Conservation (phyloP, 2,113 vertebrate genomes). For the Sceloporus tristichus region DNA sequence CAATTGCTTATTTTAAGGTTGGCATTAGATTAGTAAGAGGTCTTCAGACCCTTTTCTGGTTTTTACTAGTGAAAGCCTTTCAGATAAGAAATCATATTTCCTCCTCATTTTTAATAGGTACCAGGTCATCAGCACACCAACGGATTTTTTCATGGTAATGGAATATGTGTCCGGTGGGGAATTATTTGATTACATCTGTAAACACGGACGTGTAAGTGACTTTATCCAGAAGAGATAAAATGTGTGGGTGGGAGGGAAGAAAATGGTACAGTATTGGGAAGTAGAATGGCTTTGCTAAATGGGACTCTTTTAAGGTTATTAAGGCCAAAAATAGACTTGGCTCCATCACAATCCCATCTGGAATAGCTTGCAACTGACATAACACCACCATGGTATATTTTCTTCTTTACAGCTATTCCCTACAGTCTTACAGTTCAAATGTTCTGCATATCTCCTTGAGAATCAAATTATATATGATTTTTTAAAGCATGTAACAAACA, state of each 20-base stretch:
- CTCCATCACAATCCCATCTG: conserved; percentile 55
- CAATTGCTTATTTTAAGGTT: conserved; percentile 18
- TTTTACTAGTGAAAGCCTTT: neutral
- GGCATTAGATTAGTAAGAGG: neutral
- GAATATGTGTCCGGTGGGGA: conserved; percentile 98
- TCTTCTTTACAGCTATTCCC: neutral
- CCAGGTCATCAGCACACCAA: conserved; percentile 98
- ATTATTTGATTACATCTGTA: conserved; percentile 99
- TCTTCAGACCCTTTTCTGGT: conserved; percentile 21
- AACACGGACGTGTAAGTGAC: conserved; percentile 93
- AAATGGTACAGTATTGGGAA: conserved; percentile 43
- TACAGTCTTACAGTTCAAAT: neutral
- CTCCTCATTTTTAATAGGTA: conserved; percentile 83
- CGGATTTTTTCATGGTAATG: conserved; percentile 99
- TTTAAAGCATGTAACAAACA: neutral
- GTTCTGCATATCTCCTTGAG: conserved; percentile 9
- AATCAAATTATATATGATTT: neutral
- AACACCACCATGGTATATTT: neutral
- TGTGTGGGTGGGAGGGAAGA: neutral
- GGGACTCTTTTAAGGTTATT: conserved; percentile 41
- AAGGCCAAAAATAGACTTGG: conserved; percentile 62
- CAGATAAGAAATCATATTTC: neutral
- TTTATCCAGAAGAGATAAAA: conserved; percentile 10
- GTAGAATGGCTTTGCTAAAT: conserved; percentile 46
- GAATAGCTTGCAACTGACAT: conserved; percentile 23